Percentiles rank a stretch among this genome's conserved stretches.
phyloP scores from a whole-genome alignment of 2,888 invertebrate genomes.

The Pristionchus exspectatus region DNA sequence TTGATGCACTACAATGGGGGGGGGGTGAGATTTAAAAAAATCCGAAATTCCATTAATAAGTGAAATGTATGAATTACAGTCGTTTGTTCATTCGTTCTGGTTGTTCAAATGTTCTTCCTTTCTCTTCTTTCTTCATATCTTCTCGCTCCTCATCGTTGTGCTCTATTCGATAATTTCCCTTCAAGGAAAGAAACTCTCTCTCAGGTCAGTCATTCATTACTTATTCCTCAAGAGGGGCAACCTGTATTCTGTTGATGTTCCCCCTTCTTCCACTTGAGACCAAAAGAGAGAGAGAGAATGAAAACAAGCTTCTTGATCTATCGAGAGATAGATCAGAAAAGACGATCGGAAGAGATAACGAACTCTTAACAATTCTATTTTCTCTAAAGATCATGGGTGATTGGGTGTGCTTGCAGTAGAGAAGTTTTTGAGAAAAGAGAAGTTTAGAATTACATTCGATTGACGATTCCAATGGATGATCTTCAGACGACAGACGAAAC shows the following conservation, averaged over 20 bases:
- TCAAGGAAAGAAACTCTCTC: constrained; percentile 47
- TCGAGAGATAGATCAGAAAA: neutral
- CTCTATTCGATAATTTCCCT: constrained; percentile 68
- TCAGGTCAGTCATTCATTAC: constrained; percentile 11
- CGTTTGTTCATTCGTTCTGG: constrained; percentile 77
- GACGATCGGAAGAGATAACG: neutral
- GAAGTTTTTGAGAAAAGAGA: neutral
- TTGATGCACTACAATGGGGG: neutral
- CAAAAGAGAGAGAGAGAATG: neutral
- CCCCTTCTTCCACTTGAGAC: constrained; percentile 1
- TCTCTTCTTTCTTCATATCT: constrained; percentile 71
- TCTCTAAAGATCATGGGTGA: neutral
- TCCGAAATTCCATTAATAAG: too few species aligned
- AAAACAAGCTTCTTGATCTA: constrained; percentile 18
- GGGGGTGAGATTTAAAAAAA: neutral
- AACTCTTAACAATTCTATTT: neutral
- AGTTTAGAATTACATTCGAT: neutral
- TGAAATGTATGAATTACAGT: constrained; percentile 66
- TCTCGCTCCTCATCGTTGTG: constrained; percentile 69
- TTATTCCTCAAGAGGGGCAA: neutral
- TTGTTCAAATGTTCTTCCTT: constrained; percentile 75
- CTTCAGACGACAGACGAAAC: constrained; percentile 50
- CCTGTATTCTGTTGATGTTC: constrained; percentile 9
- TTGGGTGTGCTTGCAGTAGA: neutral
- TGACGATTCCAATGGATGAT: neutral